These are phyloP conservation scores for Manis pentadactyla DNA, from an alignment of 2,797 vertebrate genomes.

Conservation along the genomic window DNA sequence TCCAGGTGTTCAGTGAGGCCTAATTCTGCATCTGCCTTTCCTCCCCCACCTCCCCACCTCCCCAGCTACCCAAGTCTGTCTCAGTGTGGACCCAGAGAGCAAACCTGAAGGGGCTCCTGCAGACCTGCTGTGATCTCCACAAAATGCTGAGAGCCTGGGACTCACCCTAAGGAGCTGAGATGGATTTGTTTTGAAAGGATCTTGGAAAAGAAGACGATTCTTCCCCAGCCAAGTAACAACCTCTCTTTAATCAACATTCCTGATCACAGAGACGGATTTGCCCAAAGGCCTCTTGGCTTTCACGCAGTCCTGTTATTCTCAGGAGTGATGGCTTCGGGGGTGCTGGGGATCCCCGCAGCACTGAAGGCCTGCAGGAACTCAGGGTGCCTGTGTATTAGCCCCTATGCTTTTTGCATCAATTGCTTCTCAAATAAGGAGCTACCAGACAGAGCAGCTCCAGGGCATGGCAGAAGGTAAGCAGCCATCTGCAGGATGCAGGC, in stretches of 20 bases:
- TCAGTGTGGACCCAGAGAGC: neutral
- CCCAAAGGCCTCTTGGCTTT: neutral
- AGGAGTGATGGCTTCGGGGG: neutral
- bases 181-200: neutral
- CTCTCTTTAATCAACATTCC: neutral
- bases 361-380: neutral
- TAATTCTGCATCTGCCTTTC: neutral
- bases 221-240: neutral
- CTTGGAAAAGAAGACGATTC: neutral
- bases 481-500: accelerated
- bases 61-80: accelerated
- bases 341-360: accelerated
- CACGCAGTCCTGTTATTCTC: accelerated
- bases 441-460: neutral
- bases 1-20: neutral
- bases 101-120: neutral
- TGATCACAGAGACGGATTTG: too few relatives aligned
- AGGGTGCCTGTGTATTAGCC: accelerated
- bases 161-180: neutral
- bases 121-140: neutral
- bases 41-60: too few relatives aligned
- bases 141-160: neutral
- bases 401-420: neutral
- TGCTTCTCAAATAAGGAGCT: neutral
- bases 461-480: neutral